Evolutionary conservation across 2,113 vertebrate species (phyloP).

Genomic region (Prolemur simus): DNA sequence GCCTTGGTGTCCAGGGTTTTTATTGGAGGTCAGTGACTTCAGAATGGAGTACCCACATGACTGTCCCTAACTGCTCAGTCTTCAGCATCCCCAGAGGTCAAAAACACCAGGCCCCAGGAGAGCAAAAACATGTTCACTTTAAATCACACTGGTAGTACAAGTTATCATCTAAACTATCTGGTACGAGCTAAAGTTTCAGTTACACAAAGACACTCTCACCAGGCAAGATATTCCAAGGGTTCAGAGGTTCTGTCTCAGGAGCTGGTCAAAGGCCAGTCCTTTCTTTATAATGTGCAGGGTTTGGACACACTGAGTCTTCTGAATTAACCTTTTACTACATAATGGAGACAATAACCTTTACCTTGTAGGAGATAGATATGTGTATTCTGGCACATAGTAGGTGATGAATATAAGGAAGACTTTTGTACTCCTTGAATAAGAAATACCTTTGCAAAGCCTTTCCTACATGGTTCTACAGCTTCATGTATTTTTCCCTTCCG

Average conservation of each 20-base stretch:
- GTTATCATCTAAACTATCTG: neutral
- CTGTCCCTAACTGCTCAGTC: neutral
- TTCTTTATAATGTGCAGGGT: neutral
- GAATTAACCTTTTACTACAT: neutral
- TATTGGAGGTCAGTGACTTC: fast-evolving
- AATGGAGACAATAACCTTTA: neutral
- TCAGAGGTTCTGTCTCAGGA: neutral
- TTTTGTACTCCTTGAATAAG: neutral
- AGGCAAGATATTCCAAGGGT: neutral
- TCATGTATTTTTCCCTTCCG: neutral
- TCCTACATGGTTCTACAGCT: neutral
- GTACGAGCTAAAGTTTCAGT: neutral
- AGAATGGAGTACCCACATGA: neutral
- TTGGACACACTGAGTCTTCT: neutral
- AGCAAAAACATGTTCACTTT: neutral
- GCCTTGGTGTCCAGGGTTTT: neutral
- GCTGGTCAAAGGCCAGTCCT: neutral
- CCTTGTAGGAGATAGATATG: neutral
- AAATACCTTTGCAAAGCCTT: neutral
- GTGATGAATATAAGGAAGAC: neutral
- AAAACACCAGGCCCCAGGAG: neutral
- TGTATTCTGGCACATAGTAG: neutral
- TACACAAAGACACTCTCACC: neutral
- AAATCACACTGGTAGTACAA: neutral
- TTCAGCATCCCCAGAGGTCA: neutral